A percentile compares a stretch with the other conserved stretches of the same genome.
Conservation (phyloP, 2,113 vertebrate genomes). For the Elaphurus davidianus region DNA sequence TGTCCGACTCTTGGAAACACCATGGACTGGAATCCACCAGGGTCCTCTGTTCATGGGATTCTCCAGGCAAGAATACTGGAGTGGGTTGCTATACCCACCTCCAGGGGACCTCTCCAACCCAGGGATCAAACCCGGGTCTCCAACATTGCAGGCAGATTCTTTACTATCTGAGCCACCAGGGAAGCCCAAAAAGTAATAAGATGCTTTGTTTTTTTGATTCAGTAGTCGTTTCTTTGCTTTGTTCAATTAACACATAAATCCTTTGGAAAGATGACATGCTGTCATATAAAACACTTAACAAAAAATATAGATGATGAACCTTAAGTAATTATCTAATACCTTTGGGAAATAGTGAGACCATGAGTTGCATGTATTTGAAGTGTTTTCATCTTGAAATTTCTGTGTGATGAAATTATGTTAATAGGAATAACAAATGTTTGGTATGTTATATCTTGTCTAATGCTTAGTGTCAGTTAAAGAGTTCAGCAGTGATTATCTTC, state of each 20-base stretch:
- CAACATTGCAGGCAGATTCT: neutral
- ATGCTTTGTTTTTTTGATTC: neutral
- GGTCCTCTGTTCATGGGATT: neutral
- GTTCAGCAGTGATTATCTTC: neutral
- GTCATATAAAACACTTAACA: slow-evolving; percentile 4
- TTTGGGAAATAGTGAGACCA: neutral
- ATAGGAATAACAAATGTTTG: neutral
- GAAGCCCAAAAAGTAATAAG: neutral
- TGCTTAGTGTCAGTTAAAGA: neutral
- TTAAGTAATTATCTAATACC: slow-evolving; percentile 25
- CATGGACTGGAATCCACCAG: neutral
- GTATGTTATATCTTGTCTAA: neutral
- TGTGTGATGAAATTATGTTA: neutral
- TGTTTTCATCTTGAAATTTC: slow-evolving; percentile 23
- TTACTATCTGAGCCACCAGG: neutral
- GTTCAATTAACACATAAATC: neutral
- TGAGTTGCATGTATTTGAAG: neutral
- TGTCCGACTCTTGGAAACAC: neutral
- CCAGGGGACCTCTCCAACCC: neutral
- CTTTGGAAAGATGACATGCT: neutral
- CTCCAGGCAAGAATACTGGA: neutral
- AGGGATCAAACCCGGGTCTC: neutral
- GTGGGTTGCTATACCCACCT: neutral
- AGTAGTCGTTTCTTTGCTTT: neutral
- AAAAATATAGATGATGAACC: neutral